Evolutionary conservation across 1,140 invertebrate genomes (phyloP).

Genomic region (Dendroctonus ponderosae): DNA sequence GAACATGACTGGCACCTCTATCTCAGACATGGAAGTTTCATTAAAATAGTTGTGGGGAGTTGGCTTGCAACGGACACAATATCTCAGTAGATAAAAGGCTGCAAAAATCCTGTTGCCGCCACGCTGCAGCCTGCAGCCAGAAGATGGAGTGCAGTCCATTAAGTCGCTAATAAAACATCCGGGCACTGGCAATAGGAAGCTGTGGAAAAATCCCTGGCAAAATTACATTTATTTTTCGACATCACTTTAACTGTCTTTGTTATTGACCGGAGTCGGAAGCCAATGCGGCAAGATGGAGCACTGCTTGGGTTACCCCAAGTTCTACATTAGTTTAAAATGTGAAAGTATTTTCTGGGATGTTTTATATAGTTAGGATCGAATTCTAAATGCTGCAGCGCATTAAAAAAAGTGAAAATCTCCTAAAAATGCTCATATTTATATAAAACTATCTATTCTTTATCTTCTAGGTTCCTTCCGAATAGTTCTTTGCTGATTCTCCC

Average conservation of each 20-base stretch:
- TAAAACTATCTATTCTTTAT: no score
- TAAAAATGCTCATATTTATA: no score
- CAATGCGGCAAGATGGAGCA: no score
- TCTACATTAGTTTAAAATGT: no score
- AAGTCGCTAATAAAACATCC: slow-evolving; percentile 22
- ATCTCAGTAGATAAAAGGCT: background rate
- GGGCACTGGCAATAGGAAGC: slow-evolving; percentile 1
- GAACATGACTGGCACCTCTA: no score
- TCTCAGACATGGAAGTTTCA: background rate
- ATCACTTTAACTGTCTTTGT: slow-evolving; percentile 18
- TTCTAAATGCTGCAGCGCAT: no score
- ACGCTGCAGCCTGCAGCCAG: background rate
- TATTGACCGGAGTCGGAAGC: background rate
- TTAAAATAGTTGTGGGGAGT: background rate
- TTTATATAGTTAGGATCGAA: no score
- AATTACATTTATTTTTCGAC: slow-evolving; percentile 25
- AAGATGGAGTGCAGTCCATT: slow-evolving; percentile 12
- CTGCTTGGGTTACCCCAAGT: no score
- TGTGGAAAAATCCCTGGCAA: slow-evolving; percentile 15
- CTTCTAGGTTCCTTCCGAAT: no score
- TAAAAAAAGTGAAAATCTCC: no score
- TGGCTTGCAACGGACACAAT: background rate
- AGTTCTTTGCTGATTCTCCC: no score
- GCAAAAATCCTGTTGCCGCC: background rate
- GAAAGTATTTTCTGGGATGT: no score